Evolutionary conservation across 2,888 invertebrate genomes (phyloP), one percentile per base, ranked within the genome.

Genomic region (Agrypnus murinus): DNA sequence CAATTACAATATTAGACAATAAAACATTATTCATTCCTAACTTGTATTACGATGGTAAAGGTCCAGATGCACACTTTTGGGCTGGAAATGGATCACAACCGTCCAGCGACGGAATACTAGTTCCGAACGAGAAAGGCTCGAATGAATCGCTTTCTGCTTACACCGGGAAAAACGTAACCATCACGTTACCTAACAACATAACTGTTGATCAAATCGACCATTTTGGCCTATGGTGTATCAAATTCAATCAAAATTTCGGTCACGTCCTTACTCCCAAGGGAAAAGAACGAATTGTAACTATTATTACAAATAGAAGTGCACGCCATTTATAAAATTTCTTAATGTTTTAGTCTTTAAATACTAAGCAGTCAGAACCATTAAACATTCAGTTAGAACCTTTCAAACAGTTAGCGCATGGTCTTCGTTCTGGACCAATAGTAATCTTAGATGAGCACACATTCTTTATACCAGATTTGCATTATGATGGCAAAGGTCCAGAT

Each of bases 391-490:
- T 75, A 8, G 34, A 48, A 34, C 65, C 65, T 3, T 73, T 76
- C 31, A 65, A 46, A 9, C 40, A 69, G 32, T 43, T 69, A 6
- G 45, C 32, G 0, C 65, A 76, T 34, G 69, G 57, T 7, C 59
- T 80, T 12, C 75, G 60, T 36, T 80, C 81, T 0, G 79, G 77
- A 19, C 77, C 78, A 1, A 74, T 82, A 32, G 65, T 79, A 5
- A 12, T 80, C 31, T 69, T 77, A 6, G 76, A 81, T 64, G 74
- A 78, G 57, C 76, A 77, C 60, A 76, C 73, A 3, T 65, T 79
- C 32, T 67, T 66, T 34, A 73, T 79, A 34, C 50, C 68, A 15
- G 67, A 77, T 17, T 68, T 79, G 5, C 69, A 77, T 58, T 77
- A 76, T 65, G 76, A 78, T 69, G 79, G 79, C 4, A 65, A 59